These are phyloP conservation scores for Leptinotarsa lineolata DNA, from an alignment of 1,140 invertebrate species.

Conservation along the genomic window DNA sequence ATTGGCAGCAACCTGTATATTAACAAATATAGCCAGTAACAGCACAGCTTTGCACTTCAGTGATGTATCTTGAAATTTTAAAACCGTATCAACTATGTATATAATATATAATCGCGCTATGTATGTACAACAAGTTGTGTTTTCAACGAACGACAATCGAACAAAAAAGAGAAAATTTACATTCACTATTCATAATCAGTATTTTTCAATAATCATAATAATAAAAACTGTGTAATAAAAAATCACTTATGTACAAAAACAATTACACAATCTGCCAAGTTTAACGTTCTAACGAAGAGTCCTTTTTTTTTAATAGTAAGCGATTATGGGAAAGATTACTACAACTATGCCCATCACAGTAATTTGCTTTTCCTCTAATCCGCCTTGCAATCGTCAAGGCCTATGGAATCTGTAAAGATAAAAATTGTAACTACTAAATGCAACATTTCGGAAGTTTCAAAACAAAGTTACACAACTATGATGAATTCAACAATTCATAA, in stretches of 20 bases:
- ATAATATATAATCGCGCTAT: conserved; percentile 36
- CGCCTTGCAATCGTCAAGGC: conserved; percentile 76
- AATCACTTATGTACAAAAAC: conserved; percentile 56
- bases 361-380: conserved; percentile 60
- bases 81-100: conserved; percentile 28
- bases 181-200: conserved; percentile 41
- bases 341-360: conserved; percentile 56
- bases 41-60: conserved; percentile 32
- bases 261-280: conserved; percentile 39
- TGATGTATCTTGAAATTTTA: conserved; percentile 37
- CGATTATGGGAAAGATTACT: conserved; percentile 53
- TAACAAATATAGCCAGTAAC: conserved; percentile 13
- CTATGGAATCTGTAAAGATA: conserved; percentile 68
- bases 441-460: too few species aligned
- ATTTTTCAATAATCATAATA: conserved; percentile 25
- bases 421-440: not conserved
- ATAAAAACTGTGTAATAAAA: conserved; percentile 52
- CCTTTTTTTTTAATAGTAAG: conserved; percentile 40
- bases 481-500: too few species aligned
- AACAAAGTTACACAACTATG: too few species aligned
- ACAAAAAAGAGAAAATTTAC: conserved; percentile 39
- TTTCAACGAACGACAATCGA: conserved; percentile 15
- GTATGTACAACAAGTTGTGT: conserved; percentile 47
- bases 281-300: conserved; percentile 27
- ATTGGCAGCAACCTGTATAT: conserved; percentile 14